Percentiles rank a stretch among this genome's conserved stretches.
phyloP scores from a whole-genome alignment of 2,797 vertebrate species.

The Chromis chromis region DNA sequence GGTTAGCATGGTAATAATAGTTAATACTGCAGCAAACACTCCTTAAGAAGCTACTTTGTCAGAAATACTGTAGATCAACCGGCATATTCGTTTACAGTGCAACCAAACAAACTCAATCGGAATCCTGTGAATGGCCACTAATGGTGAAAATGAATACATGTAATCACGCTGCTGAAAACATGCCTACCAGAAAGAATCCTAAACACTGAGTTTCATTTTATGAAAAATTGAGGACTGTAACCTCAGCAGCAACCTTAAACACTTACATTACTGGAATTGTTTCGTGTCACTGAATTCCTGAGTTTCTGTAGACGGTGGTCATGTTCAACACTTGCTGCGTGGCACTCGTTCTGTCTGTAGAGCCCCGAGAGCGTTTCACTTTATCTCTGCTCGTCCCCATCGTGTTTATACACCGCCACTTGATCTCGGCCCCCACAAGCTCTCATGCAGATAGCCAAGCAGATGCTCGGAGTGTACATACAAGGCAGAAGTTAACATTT shows the following conservation, averaged over 20 bases:
- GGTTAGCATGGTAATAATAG: background rate
- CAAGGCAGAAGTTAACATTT: conserved; percentile 10
- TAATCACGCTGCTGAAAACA: background rate
- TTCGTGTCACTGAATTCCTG: background rate
- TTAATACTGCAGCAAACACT: background rate
- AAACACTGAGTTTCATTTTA: background rate
- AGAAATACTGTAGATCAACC: background rate
- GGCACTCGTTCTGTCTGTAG: conserved; percentile 49
- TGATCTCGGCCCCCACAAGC: conserved; percentile 45
- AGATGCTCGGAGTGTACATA: conserved; percentile 31
- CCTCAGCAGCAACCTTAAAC: background rate
- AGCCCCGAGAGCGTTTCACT: conserved; percentile 28
- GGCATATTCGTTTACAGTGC: background rate
- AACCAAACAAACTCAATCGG: background rate
- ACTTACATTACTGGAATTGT: background rate
- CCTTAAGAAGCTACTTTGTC: background rate
- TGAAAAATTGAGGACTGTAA: background rate
- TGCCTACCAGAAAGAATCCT: too few relatives aligned
- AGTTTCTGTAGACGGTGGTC: conserved; percentile 8
- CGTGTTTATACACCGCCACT: conserved; percentile 33
- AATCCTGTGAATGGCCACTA: background rate
- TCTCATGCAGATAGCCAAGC: conserved; percentile 34
- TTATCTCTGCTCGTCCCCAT: conserved; percentile 31
- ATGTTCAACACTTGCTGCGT: conserved; percentile 23
- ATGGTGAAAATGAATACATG: background rate